Percentiles rank a stretch among this genome's conserved stretches.
Evolutionary conservation across 2,113 vertebrate genomes (phyloP).

Genomic region (Oncorhynchus keta): DNA sequence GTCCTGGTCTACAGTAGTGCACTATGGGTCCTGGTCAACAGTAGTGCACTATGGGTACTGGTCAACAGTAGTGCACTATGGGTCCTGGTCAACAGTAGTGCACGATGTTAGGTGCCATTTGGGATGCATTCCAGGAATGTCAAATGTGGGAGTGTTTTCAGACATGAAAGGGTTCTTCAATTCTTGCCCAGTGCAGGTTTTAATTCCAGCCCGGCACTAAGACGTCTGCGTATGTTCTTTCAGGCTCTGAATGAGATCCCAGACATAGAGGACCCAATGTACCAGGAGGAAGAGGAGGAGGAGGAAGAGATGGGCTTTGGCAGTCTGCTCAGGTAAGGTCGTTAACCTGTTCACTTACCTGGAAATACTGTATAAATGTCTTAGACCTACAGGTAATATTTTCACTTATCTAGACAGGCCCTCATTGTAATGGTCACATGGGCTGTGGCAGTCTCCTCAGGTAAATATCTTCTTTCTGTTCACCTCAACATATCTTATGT

Average conservation of each 20-base stretch:
- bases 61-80: no score
- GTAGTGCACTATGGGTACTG: no score
- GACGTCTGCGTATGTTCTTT: slow-evolving; percentile 9
- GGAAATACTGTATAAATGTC: background rate
- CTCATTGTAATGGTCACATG: slow-evolving; percentile 32
- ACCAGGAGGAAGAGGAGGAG: slow-evolving; percentile 90
- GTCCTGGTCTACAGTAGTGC: no score
- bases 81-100: no score
- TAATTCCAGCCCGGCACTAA: no score
- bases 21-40: no score
- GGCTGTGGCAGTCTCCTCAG: slow-evolving; percentile 77
- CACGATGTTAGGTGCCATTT: no score
- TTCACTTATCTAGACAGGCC: background rate
- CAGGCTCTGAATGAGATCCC: slow-evolving; percentile 77
- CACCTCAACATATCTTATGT: no score
- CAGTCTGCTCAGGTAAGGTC: slow-evolving; percentile 87
- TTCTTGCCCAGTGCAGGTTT: no score
- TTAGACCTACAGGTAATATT: background rate
- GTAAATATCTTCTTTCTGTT: background rate
- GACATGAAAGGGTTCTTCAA: no score
- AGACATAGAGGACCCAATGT: slow-evolving; percentile 57
- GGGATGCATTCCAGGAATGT: no score
- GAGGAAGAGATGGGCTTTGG: slow-evolving; percentile 88
- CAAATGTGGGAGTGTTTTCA: no score
- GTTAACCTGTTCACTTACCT: background rate